A percentile compares a stretch with the other conserved stretches of the same genome.
Evolutionary conservation across 2,888 invertebrate genomes (phyloP).

Genomic region (Mechanitis messenoides): DNA sequence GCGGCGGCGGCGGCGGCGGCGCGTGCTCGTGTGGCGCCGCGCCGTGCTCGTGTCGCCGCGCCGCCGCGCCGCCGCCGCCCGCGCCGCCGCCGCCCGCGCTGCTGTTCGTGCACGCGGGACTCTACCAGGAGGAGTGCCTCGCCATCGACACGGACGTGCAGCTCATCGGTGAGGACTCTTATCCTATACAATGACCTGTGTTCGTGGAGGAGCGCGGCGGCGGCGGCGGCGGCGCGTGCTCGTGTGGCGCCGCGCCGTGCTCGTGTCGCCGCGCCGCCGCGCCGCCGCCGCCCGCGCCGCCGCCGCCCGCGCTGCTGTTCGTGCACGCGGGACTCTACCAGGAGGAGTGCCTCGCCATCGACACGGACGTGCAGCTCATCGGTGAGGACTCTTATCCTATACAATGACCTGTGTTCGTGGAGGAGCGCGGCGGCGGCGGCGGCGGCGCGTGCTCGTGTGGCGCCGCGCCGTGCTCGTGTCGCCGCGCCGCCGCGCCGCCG

Average conservation of each 20-base stretch:
- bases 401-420: too few species aligned
- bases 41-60: slow-evolving; percentile 38
- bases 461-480: slow-evolving; percentile 40
- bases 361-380: slow-evolving; percentile 94
- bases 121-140: slow-evolving; percentile 94
- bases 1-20: slow-evolving; percentile 56
- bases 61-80: slow-evolving; percentile 54
- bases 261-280: slow-evolving; percentile 44
- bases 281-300: slow-evolving; percentile 56
- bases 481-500: slow-evolving; percentile 43
- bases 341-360: slow-evolving; percentile 95
- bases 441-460: slow-evolving; percentile 47
- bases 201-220: slow-evolving; percentile 88
- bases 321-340: slow-evolving; percentile 95
- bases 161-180: slow-evolving; percentile 81
- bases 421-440: slow-evolving; percentile 79
- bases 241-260: slow-evolving; percentile 40
- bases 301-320: slow-evolving; percentile 87
- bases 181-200: too few species aligned
- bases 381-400: slow-evolving; percentile 64
- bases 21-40: slow-evolving; percentile 47
- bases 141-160: slow-evolving; percentile 96
- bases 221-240: slow-evolving; percentile 42
- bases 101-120: slow-evolving; percentile 95
- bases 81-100: slow-evolving; percentile 79